A percentile compares a stretch with the other conserved stretches of the same genome.
Conservation (phyloP, 2,113 vertebrate species). For the Cyphomyrus discorhynchus region DNA sequence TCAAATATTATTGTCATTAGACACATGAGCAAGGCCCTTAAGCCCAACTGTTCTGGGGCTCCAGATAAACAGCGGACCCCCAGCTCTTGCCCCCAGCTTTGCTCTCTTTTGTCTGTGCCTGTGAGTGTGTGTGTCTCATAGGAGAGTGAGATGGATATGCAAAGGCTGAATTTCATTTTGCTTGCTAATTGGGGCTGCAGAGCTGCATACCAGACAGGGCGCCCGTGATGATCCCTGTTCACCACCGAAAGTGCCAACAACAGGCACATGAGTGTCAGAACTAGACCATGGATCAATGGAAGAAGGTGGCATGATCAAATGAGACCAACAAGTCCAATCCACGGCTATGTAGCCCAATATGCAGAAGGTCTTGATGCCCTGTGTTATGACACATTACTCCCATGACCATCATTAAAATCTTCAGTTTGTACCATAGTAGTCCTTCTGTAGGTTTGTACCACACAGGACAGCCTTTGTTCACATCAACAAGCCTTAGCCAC, state of each 20-base stretch:
- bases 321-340: not conserved
- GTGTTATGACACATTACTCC: not conserved
- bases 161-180: not conserved
- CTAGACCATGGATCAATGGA: not conserved
- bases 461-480: not conserved
- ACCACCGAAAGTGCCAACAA: not conserved
- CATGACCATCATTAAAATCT: not conserved
- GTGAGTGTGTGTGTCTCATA: not conserved
- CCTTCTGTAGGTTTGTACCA: not conserved
- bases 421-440: not conserved
- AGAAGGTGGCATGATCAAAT: not conserved
- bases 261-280: not conserved
- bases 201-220: not conserved
- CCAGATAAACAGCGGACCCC: not conserved
- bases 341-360: not conserved
- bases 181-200: not conserved
- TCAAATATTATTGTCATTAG: not conserved
- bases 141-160: not conserved
- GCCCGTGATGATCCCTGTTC: not conserved
- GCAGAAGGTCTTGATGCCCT: not conserved
- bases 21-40: not conserved
- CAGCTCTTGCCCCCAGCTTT: not conserved
- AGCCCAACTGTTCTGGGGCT: not conserved
- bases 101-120: not conserved
- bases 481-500: not conserved